Evolutionary conservation across 2,797 vertebrate genomes (phyloP).

Genomic region (Cheirogaleus major): DNA sequence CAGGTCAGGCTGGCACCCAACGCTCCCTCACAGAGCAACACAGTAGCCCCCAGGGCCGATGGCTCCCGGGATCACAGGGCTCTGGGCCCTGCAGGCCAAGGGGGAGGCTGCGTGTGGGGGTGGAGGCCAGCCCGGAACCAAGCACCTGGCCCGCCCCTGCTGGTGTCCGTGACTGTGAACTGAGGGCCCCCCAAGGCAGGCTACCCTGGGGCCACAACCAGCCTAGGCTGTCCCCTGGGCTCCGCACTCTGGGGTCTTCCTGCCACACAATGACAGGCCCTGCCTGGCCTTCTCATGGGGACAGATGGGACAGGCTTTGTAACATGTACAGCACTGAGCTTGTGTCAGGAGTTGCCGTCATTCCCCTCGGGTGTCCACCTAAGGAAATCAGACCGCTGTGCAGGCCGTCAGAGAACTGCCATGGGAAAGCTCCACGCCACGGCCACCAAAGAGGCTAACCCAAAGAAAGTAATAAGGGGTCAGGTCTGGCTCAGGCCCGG

Average conservation of each 20-base stretch:
- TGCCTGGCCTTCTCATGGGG: background rate
- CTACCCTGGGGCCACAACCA: background rate
- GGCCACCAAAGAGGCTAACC: background rate
- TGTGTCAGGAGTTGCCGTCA: background rate
- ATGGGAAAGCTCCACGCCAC: background rate
- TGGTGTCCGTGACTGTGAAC: fast-evolving
- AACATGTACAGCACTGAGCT: background rate
- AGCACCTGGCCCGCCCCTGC: background rate
- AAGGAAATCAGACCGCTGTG: background rate
- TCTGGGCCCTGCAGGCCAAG: background rate
- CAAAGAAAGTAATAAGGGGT: background rate
- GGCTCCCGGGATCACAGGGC: fast-evolving
- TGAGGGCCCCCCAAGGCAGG: background rate
- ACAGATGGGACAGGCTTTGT: background rate
- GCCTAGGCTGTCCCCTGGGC: background rate
- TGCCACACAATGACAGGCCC: too few relatives aligned
- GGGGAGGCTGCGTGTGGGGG: background rate
- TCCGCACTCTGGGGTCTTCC: background rate
- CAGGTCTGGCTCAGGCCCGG: background rate
- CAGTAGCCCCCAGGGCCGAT: background rate
- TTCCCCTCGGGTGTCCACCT: fast-evolving
- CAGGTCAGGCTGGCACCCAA: background rate
- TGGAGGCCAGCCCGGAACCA: background rate
- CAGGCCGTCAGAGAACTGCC: background rate
- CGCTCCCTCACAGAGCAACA: background rate